phyloP scores from a whole-genome alignment of 2,113 vertebrate genomes.

The Panthera tigris region DNA sequence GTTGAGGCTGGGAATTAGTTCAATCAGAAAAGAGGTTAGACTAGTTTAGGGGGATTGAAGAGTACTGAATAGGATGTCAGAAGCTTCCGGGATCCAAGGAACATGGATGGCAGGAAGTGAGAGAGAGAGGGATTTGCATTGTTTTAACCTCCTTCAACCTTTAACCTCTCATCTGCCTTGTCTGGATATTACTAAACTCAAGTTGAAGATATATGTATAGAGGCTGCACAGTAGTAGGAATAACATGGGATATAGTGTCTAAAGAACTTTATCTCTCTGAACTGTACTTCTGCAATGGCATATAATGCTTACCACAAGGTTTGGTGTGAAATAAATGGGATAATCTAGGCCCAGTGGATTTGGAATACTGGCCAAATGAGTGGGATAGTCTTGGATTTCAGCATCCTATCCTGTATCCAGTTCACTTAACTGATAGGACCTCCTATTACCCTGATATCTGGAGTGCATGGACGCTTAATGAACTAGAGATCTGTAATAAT shows the following conservation, averaged over 20 bases:
- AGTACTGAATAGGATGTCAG: background rate
- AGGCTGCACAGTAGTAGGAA: background rate
- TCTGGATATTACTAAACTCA: background rate
- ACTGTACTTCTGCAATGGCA: background rate
- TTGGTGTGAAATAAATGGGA: background rate
- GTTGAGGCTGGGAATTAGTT: background rate
- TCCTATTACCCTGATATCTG: slow-evolving; percentile 15
- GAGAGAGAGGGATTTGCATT: background rate
- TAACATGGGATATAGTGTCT: background rate
- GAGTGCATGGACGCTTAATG: slow-evolving; percentile 16
- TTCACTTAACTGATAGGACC: background rate
- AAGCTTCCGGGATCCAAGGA: slow-evolving; percentile 19
- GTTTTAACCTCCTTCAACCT: background rate
- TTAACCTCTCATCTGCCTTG: background rate
- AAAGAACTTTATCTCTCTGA: slow-evolving; percentile 30
- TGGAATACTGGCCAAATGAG: background rate
- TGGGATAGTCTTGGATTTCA: slow-evolving; percentile 25
- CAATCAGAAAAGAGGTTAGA: background rate
- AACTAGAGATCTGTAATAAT: background rate
- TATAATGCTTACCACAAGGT: background rate
- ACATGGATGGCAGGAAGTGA: background rate
- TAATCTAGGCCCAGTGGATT: background rate
- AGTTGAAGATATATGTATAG: background rate
- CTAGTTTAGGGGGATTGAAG: background rate
- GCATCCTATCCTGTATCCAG: background rate